Evolutionary conservation across 2,113 vertebrate species (phyloP).

Genomic region (Phyllostomus hastatus): DNA sequence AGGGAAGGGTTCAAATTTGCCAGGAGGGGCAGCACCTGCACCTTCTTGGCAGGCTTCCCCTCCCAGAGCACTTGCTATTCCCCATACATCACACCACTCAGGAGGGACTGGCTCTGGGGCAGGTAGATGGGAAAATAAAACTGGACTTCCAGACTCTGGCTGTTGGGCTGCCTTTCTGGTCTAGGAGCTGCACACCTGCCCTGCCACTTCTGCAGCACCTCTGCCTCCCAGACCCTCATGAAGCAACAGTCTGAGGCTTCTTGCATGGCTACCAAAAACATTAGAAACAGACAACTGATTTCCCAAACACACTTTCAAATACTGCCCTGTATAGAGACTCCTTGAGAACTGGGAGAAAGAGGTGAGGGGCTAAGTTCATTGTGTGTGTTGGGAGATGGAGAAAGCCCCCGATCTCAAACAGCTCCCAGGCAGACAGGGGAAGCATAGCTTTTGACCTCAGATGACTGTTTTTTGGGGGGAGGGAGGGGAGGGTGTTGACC

Average conservation of each 20-base stretch:
- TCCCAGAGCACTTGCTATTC: not conserved
- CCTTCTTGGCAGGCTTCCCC: slow-evolving; percentile 20
- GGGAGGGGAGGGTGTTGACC: not conserved
- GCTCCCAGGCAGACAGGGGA: not conserved
- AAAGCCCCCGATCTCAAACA: not conserved
- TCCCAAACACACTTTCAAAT: too few relatives aligned
- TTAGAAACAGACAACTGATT: not conserved
- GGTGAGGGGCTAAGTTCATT: not conserved
- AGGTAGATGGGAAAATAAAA: not conserved
- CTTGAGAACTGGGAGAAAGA: not conserved
- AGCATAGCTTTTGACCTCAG: not conserved
- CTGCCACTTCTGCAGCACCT: not conserved
- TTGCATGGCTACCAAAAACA: not conserved
- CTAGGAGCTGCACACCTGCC: not conserved
- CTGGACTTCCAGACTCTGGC: not conserved
- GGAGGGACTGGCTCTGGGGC: not conserved
- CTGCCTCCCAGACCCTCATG: not conserved
- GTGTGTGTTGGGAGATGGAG: not conserved
- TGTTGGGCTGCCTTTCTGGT: not conserved
- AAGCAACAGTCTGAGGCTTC: not conserved
- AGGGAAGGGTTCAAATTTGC: slow-evolving; percentile 56
- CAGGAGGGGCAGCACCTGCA: slow-evolving; percentile 51
- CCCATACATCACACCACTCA: slow-evolving; percentile 59
- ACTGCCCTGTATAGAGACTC: not conserved
- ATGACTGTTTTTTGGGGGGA: not conserved